A percentile compares a stretch with the other conserved stretches of the same genome.
phyloP scores from a whole-genome alignment of 2,888 invertebrate species.

The Cecidostiba fungosa region DNA sequence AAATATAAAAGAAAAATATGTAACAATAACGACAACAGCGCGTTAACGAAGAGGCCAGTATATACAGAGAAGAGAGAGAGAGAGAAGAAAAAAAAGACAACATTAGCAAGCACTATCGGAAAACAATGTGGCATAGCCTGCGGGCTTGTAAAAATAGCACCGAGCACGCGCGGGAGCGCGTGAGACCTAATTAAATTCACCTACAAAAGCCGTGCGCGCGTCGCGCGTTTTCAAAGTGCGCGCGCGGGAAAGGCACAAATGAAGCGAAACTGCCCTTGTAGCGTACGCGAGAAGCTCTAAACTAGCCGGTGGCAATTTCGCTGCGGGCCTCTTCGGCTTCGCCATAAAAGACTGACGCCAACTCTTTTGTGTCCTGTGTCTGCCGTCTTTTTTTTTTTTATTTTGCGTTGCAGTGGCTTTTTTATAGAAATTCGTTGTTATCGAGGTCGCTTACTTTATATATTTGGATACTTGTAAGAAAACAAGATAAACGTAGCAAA shows the following conservation, averaged over 20 bases:
- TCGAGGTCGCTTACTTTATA: too few relatives aligned
- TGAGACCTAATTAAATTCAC: conserved; percentile 58
- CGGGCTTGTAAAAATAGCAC: conserved; percentile 48
- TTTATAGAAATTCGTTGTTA: too few relatives aligned
- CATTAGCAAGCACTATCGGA: conserved; percentile 50
- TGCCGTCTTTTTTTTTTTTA: neutral
- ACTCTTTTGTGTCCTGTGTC: neutral
- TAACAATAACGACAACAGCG: neutral
- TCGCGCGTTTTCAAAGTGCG: conserved; percentile 30
- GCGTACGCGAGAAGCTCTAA: conserved; percentile 14
- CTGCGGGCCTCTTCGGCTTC: neutral
- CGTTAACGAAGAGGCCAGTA: neutral
- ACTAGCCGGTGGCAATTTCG: conserved; percentile 18
- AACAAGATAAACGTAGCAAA: too few relatives aligned
- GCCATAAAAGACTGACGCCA: neutral
- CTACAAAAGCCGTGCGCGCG: conserved; percentile 47
- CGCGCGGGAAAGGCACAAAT: conserved; percentile 36
- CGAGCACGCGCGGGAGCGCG: neutral
- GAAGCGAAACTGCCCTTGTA: conserved; percentile 36
- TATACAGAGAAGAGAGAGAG: neutral
- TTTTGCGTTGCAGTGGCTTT: neutral
- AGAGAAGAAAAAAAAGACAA: neutral
- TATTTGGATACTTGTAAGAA: too few relatives aligned
- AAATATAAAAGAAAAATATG: neutral
- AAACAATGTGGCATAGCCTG: conserved; percentile 44